Evolutionary conservation across 2,113 vertebrate genomes (phyloP).

Genomic region (Saimiri boliviensis): DNA sequence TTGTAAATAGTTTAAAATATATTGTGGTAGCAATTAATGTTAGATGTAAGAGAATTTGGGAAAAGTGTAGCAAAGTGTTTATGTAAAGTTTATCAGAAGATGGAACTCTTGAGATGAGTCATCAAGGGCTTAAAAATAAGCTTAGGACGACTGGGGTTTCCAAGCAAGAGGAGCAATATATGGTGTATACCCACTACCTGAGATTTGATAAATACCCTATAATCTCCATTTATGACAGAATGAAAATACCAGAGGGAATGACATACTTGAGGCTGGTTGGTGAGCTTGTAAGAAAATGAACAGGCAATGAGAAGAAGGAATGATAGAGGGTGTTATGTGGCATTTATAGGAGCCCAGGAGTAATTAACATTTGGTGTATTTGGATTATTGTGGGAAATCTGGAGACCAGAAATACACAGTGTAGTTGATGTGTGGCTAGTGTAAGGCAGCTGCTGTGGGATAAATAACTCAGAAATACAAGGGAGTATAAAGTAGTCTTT

Average conservation of each 20-base stretch:
- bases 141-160: not conserved
- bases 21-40: not conserved
- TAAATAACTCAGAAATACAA: not conserved
- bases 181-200: not conserved
- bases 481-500: not conserved
- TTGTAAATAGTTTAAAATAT: not conserved
- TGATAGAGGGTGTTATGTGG: not conserved
- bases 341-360: not conserved
- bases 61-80: fast-evolving
- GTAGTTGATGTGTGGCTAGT: not conserved
- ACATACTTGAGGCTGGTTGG: not conserved
- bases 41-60: not conserved
- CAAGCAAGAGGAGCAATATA: not conserved
- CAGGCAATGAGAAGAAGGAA: fast-evolving
- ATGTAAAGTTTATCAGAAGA: not conserved
- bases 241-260: not conserved
- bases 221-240: not conserved
- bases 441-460: not conserved
- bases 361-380: not conserved
- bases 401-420: not conserved
- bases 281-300: not conserved
- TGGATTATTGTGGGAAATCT: not conserved
- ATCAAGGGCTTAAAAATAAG: not conserved
- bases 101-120: not conserved
- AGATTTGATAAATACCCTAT: not conserved